Conservation (phyloP, 2,888 invertebrate genomes). For the Spatulosminthurus flaviceps region DNA sequence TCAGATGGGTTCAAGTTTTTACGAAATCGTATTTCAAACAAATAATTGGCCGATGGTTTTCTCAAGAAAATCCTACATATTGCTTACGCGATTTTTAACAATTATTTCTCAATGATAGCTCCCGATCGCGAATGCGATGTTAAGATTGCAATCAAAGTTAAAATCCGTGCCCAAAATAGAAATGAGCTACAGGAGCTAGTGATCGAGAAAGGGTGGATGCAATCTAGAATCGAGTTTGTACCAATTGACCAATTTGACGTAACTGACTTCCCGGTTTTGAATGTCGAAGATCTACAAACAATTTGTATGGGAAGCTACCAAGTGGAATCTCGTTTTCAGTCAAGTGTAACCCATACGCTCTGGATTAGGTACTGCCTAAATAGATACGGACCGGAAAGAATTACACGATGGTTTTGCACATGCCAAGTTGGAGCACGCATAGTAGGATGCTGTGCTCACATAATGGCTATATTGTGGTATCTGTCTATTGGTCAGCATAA, state of each 20-base stretch:
- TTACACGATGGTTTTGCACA: no score
- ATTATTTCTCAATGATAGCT: background rate
- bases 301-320: background rate
- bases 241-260: background rate
- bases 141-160: background rate
- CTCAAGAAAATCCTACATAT: background rate
- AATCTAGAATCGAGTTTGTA: background rate
- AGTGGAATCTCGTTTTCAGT: no score
- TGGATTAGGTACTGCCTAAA: no score
- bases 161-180: background rate
- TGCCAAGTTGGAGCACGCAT: no score
- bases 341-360: no score
- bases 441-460: no score
- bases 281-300: background rate
- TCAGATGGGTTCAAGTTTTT: constrained; percentile 49
- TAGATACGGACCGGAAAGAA: no score
- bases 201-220: background rate
- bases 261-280: no score
- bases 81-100: background rate
- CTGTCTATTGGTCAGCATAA: no score
- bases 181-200: background rate
- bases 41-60: background rate
- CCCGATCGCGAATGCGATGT: background rate
- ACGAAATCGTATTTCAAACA: constrained; percentile 4
- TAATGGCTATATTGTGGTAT: background rate